Evolutionary conservation across 2,888 invertebrate species (phyloP).

Genomic region (Phaedon cochleariae): DNA sequence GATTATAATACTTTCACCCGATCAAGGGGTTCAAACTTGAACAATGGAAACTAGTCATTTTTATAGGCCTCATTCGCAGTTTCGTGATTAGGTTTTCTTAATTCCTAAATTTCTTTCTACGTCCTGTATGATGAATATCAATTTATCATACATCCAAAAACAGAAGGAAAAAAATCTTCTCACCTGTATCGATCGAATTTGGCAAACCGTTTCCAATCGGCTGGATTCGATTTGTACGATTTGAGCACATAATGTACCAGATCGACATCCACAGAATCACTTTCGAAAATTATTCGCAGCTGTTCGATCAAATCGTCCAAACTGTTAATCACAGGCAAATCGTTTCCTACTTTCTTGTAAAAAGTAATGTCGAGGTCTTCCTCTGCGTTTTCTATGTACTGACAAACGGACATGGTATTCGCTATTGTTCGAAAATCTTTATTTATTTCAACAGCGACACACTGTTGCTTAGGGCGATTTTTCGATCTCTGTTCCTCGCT

Average conservation of each 20-base stretch:
- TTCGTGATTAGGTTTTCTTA: too few species aligned
- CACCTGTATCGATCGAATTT: constrained; percentile 93
- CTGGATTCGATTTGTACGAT: constrained; percentile 85
- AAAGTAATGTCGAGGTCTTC: constrained; percentile 47
- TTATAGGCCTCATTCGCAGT: too few species aligned
- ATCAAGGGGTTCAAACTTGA: too few species aligned
- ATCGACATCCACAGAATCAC: constrained; percentile 88
- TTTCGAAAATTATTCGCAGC: constrained; percentile 79
- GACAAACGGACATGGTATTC: constrained; percentile 32
- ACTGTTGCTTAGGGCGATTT: not conserved
- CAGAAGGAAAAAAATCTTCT: too few species aligned
- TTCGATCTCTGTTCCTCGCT: not conserved
- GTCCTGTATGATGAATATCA: too few species aligned
- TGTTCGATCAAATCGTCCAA: constrained; percentile 73
- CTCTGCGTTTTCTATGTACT: constrained; percentile 25
- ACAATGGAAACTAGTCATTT: too few species aligned
- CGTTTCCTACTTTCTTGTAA: constrained; percentile 49
- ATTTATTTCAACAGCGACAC: too few species aligned
- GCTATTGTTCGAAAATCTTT: not conserved
- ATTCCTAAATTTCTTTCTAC: too few species aligned
- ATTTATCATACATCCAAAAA: too few species aligned
- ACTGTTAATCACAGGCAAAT: constrained; percentile 58
- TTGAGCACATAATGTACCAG: constrained; percentile 83
- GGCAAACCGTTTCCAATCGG: constrained; percentile 94
- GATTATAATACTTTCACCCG: too few species aligned